These are phyloP conservation scores for Ryuthela nishihirai DNA, from an alignment of 2,888 invertebrate species.

Conservation along the genomic window DNA sequence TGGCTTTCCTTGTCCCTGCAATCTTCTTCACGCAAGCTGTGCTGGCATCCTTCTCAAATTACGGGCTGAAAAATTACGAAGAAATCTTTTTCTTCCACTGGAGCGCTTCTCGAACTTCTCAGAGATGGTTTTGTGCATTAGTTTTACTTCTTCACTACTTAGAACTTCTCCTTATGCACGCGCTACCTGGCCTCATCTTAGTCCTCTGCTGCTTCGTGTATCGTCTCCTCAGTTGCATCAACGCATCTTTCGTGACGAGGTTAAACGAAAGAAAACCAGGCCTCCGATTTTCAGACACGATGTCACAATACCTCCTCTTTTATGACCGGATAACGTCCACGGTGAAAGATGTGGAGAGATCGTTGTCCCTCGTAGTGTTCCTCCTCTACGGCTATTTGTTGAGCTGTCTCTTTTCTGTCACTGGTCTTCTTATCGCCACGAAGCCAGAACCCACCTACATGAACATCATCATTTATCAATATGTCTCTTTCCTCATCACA, in stretches of 20 bases:
- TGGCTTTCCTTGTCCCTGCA: too few species aligned
- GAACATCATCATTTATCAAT: conserved; percentile 3
- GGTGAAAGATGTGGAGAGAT: conserved; percentile 10
- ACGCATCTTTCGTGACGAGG: conserved; percentile 2
- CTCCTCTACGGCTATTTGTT: conserved; percentile 31
- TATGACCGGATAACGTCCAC: conserved; percentile 17
- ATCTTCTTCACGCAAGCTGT: too few species aligned
- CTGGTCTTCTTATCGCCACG: conserved; percentile 19
- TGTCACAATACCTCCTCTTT: conserved; percentile 13
- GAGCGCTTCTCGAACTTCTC: too few species aligned
- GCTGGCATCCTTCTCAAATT: too few species aligned
- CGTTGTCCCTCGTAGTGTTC: conserved; percentile 14
- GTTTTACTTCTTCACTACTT: too few species aligned
- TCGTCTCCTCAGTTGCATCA: conserved; percentile 19
- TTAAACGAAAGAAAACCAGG: conserved; percentile 11
- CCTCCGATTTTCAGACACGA: conserved; percentile 12
- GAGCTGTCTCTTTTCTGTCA: conserved; percentile 26
- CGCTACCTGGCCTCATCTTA: conserved; percentile 7
- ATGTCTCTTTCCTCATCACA: conserved; percentile 4
- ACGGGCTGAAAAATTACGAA: too few species aligned
- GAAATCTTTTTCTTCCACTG: too few species aligned
- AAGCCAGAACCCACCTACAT: neutral
- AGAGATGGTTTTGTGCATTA: too few species aligned
- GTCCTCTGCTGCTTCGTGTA: conserved; percentile 15
- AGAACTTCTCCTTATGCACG: conserved; percentile 2